These are phyloP conservation scores for Acanthiza pusilla DNA, from an alignment of 2,797 vertebrate genomes.

Conservation along the genomic window DNA sequence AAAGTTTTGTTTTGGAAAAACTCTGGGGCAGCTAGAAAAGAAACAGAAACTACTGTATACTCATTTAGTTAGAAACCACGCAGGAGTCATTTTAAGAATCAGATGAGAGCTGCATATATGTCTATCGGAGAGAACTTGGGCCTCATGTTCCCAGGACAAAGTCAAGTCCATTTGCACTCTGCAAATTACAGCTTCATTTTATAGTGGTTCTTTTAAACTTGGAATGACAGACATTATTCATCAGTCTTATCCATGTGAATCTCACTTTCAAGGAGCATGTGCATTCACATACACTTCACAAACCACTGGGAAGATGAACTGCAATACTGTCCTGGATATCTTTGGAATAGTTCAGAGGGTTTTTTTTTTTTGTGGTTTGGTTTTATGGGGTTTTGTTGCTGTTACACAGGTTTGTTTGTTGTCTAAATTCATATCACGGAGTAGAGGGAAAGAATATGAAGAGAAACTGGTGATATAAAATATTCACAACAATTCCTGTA, in stretches of 20 bases:
- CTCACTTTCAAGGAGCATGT: neutral
- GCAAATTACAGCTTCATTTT: neutral
- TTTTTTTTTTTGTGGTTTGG: neutral
- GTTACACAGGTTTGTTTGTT: accelerated
- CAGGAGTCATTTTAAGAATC: neutral
- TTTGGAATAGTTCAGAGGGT: neutral
- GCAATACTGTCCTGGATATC: neutral
- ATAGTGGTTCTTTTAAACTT: accelerated
- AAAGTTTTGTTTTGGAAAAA: neutral
- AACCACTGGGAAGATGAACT: neutral
- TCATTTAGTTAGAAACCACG: neutral
- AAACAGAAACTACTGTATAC: neutral
- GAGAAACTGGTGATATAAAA: neutral
- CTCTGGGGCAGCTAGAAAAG: neutral
- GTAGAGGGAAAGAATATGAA: neutral
- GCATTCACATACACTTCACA: neutral
- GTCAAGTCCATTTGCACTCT: neutral
- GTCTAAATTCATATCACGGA: neutral
- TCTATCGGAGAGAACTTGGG: neutral
- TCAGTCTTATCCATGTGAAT: neutral
- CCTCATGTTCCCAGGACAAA: neutral
- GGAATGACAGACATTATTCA: neutral
- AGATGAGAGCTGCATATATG: neutral
- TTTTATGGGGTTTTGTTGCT: neutral
- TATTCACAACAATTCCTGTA: neutral